Percentiles rank a stretch among this genome's conserved stretches.
Evolutionary conservation across 2,797 vertebrate species (phyloP).

Genomic region (Thripadectes ignobilis): DNA sequence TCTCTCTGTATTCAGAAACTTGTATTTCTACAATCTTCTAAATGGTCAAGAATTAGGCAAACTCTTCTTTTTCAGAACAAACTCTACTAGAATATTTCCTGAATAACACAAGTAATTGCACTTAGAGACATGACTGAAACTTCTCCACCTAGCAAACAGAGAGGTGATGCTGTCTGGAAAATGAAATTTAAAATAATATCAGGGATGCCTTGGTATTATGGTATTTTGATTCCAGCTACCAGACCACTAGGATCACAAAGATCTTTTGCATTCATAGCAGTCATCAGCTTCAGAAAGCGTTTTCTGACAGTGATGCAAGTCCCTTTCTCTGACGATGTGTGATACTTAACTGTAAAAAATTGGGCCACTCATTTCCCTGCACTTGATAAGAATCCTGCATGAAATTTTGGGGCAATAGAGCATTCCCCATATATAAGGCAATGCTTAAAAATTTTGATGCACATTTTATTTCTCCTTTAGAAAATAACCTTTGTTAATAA

Average conservation of each 20-base stretch:
- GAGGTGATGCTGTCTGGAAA: neutral
- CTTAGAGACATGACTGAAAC: neutral
- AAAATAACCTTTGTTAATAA: neutral
- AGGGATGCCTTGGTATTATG: neutral
- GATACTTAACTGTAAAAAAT: neutral
- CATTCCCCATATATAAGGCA: fast-evolving
- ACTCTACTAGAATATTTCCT: neutral
- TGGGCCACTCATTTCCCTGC: neutral
- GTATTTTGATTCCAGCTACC: neutral
- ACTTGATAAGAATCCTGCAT: neutral
- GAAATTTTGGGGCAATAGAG: neutral
- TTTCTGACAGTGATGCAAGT: neutral
- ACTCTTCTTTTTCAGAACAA: neutral
- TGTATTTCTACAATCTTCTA: neutral
- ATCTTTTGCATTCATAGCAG: neutral
- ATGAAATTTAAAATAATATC: no score
- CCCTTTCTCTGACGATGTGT: neutral
- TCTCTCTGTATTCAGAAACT: neutral
- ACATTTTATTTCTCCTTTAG: neutral
- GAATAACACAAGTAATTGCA: neutral
- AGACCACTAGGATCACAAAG: neutral
- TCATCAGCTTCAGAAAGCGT: neutral
- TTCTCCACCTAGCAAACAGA: neutral
- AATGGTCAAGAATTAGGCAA: neutral
- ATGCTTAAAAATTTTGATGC: neutral